Percentiles rank a stretch among this genome's conserved stretches.
Evolutionary conservation across 2,113 vertebrate genomes (phyloP).

Genomic region (pig (Sus scrofa)): DNA sequence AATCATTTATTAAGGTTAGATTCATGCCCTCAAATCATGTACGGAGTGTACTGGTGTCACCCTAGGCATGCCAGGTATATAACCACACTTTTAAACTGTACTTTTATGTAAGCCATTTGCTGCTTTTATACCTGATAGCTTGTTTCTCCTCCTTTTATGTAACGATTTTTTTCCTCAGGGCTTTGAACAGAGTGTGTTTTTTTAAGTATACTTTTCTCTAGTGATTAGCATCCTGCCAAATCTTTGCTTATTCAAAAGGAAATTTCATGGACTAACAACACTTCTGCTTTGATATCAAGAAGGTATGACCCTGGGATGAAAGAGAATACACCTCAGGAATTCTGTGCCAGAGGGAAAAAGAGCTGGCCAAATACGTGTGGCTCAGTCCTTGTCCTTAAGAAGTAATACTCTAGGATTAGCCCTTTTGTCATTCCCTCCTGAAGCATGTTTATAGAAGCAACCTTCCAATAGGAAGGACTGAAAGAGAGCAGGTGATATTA

Average conservation of each 20-base stretch:
- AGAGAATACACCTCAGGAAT: neutral
- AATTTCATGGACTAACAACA: neutral
- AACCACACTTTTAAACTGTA: no score
- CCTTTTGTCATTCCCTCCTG: neutral
- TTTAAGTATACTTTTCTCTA: neutral
- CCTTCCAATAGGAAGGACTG: neutral
- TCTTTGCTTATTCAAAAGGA: neutral
- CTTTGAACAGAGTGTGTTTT: neutral
- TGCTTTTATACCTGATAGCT: neutral
- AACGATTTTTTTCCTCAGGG: neutral
- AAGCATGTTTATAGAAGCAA: neutral
- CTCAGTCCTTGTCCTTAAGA: neutral
- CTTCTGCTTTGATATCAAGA: slow-evolving; percentile 2
- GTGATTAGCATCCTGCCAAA: neutral
- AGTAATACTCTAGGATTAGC: neutral
- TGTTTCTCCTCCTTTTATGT: neutral
- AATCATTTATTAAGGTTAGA: neutral
- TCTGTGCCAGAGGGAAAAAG: neutral
- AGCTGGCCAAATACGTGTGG: neutral
- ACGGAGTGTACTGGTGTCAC: neutral
- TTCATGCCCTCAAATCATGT: neutral
- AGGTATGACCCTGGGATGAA: neutral
- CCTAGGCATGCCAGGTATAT: neutral
- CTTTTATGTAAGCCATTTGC: neutral
- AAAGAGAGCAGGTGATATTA: neutral